Conservation (phyloP, 2,888 invertebrate species). For the Mimumesa dahlbomi region DNA sequence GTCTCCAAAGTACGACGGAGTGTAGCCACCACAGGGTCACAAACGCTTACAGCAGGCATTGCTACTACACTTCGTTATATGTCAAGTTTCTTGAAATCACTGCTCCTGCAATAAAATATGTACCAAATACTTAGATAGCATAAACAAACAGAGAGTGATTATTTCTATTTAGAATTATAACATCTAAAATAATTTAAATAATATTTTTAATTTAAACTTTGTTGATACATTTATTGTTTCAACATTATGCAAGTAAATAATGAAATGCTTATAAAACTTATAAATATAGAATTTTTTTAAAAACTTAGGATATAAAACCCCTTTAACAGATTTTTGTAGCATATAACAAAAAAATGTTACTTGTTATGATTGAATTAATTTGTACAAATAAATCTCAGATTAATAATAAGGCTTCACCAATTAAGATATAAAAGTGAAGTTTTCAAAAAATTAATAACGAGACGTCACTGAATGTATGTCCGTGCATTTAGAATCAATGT, state of each 20-base stretch:
- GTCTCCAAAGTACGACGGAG: conserved; percentile 82
- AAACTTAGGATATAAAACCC: too few species aligned
- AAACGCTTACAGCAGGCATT: conserved; percentile 83
- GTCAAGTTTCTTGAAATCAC: conserved; percentile 1
- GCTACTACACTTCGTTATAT: conserved; percentile 9
- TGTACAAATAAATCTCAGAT: too few species aligned
- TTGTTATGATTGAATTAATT: too few species aligned
- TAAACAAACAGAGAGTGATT: neutral
- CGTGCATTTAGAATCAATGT: neutral
- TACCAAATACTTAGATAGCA: neutral
- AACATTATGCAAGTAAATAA: too few species aligned
- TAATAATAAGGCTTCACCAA: too few species aligned
- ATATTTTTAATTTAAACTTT: neutral
- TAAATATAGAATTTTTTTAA: too few species aligned
- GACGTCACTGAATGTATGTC: neutral
- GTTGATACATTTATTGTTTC: neutral
- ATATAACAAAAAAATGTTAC: too few species aligned
- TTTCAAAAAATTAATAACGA: neutral
- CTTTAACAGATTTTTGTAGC: too few species aligned
- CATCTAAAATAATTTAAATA: neutral
- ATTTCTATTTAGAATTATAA: neutral
- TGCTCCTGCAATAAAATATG: conserved; percentile 18
- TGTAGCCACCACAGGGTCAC: conserved; percentile 82
- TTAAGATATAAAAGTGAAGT: too few species aligned
- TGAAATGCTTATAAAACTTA: too few species aligned